Evolutionary conservation across 1,140 invertebrate genomes (phyloP), one percentile per base, ranked within the genome.

Genomic region (Ips typographus): DNA sequence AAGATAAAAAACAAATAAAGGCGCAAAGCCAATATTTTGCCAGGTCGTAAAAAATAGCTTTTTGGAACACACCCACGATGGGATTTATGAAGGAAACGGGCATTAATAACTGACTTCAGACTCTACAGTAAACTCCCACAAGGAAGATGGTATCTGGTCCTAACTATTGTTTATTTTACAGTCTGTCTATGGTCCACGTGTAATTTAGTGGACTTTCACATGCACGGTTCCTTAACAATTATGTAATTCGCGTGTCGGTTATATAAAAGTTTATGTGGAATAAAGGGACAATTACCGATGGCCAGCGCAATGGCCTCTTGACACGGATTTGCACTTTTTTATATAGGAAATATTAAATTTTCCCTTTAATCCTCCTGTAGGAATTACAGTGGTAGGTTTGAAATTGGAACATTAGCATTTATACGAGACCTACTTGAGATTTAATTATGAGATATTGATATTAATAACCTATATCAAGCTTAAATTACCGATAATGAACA

Each of bases 131-230:
- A 49, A 62, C 60, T 62, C 47, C 60, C 47, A 51, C 60, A 65
- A 53, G 7, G 51, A 65, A 65, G 62, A 65, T 65, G 51, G 8
- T 65, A 65, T 65, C 62, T 40, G 1, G n/a, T 39, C 8, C 52
- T 65, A 65, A 65, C 43, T 65, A 65, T 65, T 65, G 62, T 65
- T 65, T 65, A 65, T 65, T 65, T 65, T 65, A 65, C 52, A 56
- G 62, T 65, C 39, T 65, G 43, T 65, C 62, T 65, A 65, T 65
- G 56, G 62, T 55, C 39, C 51, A n/a, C 62, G 56, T 65, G 40
- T 65, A 65, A 65, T 65, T 65, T 65, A 65, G 51, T 65, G 62
- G 51, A 36, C 53, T 42, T 65, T 65, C 42, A 55, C 62, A 65
- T 65, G 62, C 62, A 65, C 51, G 51, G 1, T 47, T 65, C 52